Evolutionary conservation across 2,888 invertebrate genomes (phyloP), one percentile per base, ranked within the genome.

Genomic region (Dione vanillae): DNA sequence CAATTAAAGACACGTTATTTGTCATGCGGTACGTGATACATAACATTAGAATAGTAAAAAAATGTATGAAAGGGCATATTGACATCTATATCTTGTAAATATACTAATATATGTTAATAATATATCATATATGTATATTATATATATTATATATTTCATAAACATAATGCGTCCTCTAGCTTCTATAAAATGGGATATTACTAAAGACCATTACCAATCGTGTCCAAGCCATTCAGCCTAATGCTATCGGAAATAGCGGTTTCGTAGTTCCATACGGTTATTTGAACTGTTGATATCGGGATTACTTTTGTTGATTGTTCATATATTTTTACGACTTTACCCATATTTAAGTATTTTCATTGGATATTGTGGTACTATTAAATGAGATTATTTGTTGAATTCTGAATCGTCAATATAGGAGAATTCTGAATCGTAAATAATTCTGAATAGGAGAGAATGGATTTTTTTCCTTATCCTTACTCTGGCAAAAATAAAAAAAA

Each of bases 201-300:
- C 59, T 61, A 27, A 61, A 61, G 61, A 45, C 45, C 27, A 61
- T 61, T n/a, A 61, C 61, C 45, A 45, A 61, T 61, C 27, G 45
- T 43, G 61, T 61, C 45, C 27, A 2, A 27, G 16, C 61, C 61
- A 45, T 61, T 45, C 61, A 45, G 45, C 61, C 35, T 45, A 61
- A 35, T 61, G 61, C n/a, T 61, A 61, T 61, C 61, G 61, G 61
- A 61, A 61, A 61, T 61, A 35, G 61, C 45, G 45, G 61, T 61
- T 61, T 61, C 43, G 61, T 61, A 61, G 43, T 61, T n/a, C 59
- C 59, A 61, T 61, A 61, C n/a, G 35, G 61, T 45, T 45, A 45
- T 61, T 45, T 45, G 61, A 61, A 45, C 61, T 61, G 61, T 61
- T 61, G 45, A 45, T 61, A 61, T 61, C 12, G 45, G 45, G 45